Base-by-base conservation (phyloP, 2,888 invertebrate genomes). In the Orchestes rusci region DNA sequence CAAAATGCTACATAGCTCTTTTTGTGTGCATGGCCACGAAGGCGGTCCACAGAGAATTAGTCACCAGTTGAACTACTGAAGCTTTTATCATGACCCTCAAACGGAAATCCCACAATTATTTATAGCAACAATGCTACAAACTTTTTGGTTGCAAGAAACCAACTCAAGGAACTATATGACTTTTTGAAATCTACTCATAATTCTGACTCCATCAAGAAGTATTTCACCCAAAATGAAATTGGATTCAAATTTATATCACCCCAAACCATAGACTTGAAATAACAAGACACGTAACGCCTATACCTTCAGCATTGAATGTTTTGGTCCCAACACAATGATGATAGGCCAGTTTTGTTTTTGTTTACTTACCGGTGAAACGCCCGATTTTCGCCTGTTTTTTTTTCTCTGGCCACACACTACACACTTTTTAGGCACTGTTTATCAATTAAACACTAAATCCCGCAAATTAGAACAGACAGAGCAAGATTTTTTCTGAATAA, bases 11-110 rank as follows among this genome's bases (percentile, higher is more conserved):
- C 16, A 33, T 33, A 8, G 34, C 34, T 16, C 7, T 33, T 7
- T 33, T 42, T 15, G 42, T 43, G 3, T 39, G 45, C 32, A 13
- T 41, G 31, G 29, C 18, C 8, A 45, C 41, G 13, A 35, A 30
- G 17, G 41, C 45, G 3, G 36, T 45, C 3, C 41, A 40, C 31
- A 4, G 40, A 13, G 34, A 33, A n/a, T 33, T 33, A 15, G 34
- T 33, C 4, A 33, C 34, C 8, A 17, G 34, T 12, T 16, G 13
- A 16, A 16, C 27, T 17, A 27, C 39, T 4, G 39, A 16, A 20
- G 23, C 13, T 7, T 37, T 23, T 23, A 8, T 37, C 8, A 37
- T 37, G 37, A 37, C 37, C 4, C 13, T 39, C 2, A 39, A 39
- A 29, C 15, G 39, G 39, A 15, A 39, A 39, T 12, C 39, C 39